A percentile compares a stretch with the other conserved stretches of the same genome.
Conservation (phyloP, 2,888 invertebrate species). For the Leucozona laternaria region DNA sequence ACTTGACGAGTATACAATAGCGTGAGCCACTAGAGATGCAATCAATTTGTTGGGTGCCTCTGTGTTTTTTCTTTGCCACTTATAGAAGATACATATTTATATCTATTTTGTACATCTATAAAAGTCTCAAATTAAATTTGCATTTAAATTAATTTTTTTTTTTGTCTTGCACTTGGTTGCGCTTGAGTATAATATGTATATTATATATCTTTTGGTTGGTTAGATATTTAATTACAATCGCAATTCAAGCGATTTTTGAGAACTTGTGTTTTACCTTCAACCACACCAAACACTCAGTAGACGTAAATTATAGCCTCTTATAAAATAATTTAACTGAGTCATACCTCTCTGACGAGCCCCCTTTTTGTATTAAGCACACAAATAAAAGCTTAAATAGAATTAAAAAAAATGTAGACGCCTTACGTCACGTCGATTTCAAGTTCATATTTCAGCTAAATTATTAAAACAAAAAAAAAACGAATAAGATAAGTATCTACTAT, state of each 20-base stretch:
- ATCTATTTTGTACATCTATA: not conserved
- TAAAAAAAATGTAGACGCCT: slow-evolving; percentile 8
- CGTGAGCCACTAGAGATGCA: slow-evolving; percentile 1
- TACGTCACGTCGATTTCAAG: slow-evolving; percentile 61
- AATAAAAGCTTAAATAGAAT: slow-evolving; percentile 22
- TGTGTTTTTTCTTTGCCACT: not conserved
- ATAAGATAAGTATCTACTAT: slow-evolving; percentile 5
- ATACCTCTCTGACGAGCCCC: slow-evolving; percentile 65
- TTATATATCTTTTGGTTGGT: not conserved
- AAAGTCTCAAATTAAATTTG: slow-evolving; percentile 12
- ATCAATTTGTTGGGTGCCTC: slow-evolving; percentile 17
- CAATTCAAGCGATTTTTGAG: slow-evolving; percentile 7
- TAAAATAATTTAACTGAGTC: slow-evolving; percentile 62
- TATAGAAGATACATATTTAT: not conserved
- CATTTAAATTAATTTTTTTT: slow-evolving; percentile 34
- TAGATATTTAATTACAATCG: slow-evolving; percentile 55
- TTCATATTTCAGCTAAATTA: slow-evolving; percentile 56
- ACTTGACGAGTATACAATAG: not conserved
- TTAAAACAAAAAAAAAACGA: slow-evolving; percentile 7
- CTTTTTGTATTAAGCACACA: slow-evolving; percentile 24
- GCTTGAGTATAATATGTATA: not conserved
- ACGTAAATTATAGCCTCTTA: slow-evolving; percentile 14
- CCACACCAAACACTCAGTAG: not conserved
- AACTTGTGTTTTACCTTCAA: not conserved
- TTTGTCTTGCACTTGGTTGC: slow-evolving; percentile 37